Conservation (phyloP, 1,140 invertebrate genomes). For the Linepithema humile region DNA sequence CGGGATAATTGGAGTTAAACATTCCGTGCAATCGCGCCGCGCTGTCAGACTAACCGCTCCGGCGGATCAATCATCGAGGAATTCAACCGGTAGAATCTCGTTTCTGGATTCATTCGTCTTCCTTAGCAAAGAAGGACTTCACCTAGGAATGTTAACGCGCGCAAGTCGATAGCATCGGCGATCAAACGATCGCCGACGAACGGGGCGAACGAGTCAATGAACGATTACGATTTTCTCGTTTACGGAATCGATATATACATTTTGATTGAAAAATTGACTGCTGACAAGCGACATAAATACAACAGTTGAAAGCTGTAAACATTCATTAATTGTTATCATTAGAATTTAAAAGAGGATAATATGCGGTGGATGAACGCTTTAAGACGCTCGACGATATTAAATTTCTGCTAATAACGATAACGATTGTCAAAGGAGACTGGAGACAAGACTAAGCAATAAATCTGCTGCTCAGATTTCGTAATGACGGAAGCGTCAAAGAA, state of each 20-base stretch:
- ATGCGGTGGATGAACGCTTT: not conserved
- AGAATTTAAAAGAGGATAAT: not conserved
- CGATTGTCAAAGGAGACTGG: not conserved
- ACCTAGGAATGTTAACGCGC: constrained; percentile 41
- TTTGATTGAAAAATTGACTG: not conserved
- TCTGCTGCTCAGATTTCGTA: constrained; percentile 36
- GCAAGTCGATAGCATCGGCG: constrained; percentile 40
- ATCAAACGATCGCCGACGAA: constrained; percentile 33
- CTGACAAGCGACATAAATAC: too few species aligned
- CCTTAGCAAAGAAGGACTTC: constrained; percentile 10
- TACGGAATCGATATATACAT: constrained; percentile 12
- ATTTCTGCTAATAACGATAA: constrained; percentile 27
- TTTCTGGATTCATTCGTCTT: constrained; percentile 63
- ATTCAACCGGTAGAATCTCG: constrained; percentile 69
- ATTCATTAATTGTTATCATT: not conserved
- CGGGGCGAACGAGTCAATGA: not conserved
- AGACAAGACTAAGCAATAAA: constrained; percentile 34
- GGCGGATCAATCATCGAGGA: constrained; percentile 71
- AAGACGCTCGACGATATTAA: not conserved
- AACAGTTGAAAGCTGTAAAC: constrained; percentile 2
- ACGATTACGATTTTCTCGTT: constrained; percentile 20
- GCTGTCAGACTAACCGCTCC: constrained; percentile 30
- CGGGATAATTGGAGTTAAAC: constrained; percentile 68
- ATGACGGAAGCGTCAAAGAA: constrained; percentile 57
- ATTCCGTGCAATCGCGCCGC: constrained; percentile 58